These are phyloP conservation scores for Dicerorhinus sumatrensis DNA, from an alignment of 2,113 vertebrate genomes.

Conservation along the genomic window DNA sequence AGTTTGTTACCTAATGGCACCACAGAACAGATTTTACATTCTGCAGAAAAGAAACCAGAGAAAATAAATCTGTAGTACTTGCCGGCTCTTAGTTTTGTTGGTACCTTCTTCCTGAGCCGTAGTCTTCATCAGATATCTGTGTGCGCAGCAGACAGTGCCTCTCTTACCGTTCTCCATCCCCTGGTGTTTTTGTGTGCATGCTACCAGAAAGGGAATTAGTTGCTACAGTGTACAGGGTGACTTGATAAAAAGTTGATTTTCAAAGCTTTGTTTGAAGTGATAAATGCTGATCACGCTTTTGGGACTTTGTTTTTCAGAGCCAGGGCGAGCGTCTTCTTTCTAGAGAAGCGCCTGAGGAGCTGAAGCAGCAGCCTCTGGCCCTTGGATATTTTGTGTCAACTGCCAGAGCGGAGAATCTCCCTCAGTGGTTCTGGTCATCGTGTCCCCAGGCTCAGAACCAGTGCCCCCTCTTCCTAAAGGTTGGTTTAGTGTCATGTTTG, in stretches of 20 bases:
- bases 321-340: slow-evolving; percentile 97
- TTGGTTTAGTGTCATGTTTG: slow-evolving; percentile 77
- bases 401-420: slow-evolving; percentile 96
- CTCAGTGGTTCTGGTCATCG: slow-evolving; percentile 99
- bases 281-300: neutral
- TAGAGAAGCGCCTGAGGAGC: slow-evolving; percentile 96
- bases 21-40: neutral
- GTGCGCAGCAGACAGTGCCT: neutral
- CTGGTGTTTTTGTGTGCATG: too few relatives aligned
- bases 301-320: slow-evolving; percentile 86
- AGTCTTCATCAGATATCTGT: neutral
- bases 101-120: neutral
- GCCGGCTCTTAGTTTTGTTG: neutral
- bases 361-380: slow-evolving; percentile 98
- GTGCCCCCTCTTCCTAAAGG: slow-evolving; percentile 98
- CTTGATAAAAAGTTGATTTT: neutral
- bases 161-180: neutral
- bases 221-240: accelerated
- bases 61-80: neutral
- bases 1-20: neutral
- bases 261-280: neutral
- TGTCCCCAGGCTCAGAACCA: slow-evolving; percentile 98
- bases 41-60: neutral
- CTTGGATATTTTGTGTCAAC: slow-evolving; percentile 99
- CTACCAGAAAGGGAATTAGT: neutral